These are phyloP conservation scores for Orthonyx spaldingii DNA, from an alignment of 2,113 vertebrate species.

Conservation along the genomic window DNA sequence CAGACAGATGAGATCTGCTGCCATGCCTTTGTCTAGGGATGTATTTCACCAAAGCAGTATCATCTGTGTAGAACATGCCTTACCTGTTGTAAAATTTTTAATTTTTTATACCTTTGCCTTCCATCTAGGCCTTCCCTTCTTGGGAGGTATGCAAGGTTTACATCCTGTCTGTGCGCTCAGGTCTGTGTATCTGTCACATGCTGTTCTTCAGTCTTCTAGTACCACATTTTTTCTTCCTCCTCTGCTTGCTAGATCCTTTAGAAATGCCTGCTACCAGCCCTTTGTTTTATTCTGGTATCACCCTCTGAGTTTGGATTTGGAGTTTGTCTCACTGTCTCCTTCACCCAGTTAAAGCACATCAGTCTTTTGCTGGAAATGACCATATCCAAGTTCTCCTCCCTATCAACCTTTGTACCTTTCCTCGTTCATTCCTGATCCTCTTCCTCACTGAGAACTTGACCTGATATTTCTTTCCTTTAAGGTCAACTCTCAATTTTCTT, in stretches of 20 bases:
- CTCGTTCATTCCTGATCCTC: not conserved
- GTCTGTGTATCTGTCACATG: not conserved
- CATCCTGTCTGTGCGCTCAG: not conserved
- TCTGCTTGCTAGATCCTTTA: not conserved
- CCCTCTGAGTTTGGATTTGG: not conserved
- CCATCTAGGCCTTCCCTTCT: not conserved
- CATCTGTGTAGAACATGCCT: not conserved
- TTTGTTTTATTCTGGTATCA: not conserved
- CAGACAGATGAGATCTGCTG: not conserved
- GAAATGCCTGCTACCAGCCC: not conserved
- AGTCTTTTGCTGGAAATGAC: not conserved
- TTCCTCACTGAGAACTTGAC: not conserved
- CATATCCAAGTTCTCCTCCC: not conserved
- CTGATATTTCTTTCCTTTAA: not conserved
- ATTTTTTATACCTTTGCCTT: not conserved
- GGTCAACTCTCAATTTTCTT: not conserved
- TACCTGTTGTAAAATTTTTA: not conserved
- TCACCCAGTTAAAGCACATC: not conserved
- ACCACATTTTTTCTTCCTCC: not conserved
- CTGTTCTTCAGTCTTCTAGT: not conserved
- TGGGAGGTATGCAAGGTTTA: not conserved
- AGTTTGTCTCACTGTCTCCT: not conserved
- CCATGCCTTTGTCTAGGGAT: not conserved
- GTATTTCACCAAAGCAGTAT: not conserved
- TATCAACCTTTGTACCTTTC: not conserved